A percentile compares a stretch with the other conserved stretches of the same genome.
Conservation (phyloP, 2,797 vertebrate species). For the Pangasius djambal region DNA sequence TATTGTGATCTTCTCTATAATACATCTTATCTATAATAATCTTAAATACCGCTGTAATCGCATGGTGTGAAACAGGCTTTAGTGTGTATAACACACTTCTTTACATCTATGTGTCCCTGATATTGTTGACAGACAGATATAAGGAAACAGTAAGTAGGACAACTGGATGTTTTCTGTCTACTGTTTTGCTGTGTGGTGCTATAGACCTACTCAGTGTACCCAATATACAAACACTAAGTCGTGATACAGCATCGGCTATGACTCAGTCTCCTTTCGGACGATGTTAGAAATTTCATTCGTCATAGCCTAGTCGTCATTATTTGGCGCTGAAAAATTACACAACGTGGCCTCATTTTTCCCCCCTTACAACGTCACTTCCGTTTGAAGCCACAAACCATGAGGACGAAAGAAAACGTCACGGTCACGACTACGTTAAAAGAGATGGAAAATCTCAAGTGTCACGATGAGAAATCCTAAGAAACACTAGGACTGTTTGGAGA, state of each 20-base stretch:
- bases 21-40: background rate
- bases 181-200: background rate
- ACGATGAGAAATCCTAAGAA: background rate
- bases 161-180: background rate
- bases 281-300: slow-evolving; percentile 22
- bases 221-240: background rate
- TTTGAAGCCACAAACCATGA: slow-evolving; percentile 18
- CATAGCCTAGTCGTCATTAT: slow-evolving; percentile 25
- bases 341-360: background rate
- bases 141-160: background rate
- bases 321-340: slow-evolving; percentile 39
- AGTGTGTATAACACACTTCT: background rate
- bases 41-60: no score
- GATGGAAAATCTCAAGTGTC: background rate
- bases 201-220: background rate
- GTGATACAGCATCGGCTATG: slow-evolving; percentile 31
- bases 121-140: background rate
- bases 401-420: slow-evolving; percentile 28
- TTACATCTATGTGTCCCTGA: background rate
- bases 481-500: background rate
- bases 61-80: background rate
- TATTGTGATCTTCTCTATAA: background rate
- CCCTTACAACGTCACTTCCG: slow-evolving; percentile 45
- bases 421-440: background rate
- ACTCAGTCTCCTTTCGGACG: slow-evolving; percentile 43